Percentiles rank a stretch among this genome's conserved stretches.
phyloP scores from a whole-genome alignment of 2,113 vertebrate species.

The Chrysemys picta region DNA sequence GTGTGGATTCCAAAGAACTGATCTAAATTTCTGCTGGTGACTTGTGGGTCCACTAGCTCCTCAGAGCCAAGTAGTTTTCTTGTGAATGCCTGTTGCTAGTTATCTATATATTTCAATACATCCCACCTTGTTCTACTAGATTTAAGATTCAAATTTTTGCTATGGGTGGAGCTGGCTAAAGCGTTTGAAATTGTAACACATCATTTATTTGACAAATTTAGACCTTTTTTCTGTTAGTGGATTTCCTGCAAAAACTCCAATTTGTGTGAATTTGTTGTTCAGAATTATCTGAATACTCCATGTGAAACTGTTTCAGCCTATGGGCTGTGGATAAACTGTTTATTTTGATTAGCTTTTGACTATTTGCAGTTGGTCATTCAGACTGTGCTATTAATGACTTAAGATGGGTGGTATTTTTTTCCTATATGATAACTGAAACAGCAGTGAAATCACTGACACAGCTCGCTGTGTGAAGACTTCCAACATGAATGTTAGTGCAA shows the following conservation, averaged over 20 bases:
- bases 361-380: not conserved
- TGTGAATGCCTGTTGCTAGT: fast-evolving
- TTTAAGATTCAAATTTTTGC: not conserved
- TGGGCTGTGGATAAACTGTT: not conserved
- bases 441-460: conserved; percentile 50
- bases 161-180: not conserved
- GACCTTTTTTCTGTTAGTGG: not conserved
- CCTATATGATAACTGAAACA: conserved; percentile 46
- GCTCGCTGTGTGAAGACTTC: conserved; percentile 47
- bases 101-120: not conserved
- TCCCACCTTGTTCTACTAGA: not conserved
- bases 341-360: conserved; percentile 25
- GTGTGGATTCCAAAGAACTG: not conserved
- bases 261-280: conserved; percentile 5
- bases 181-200: not conserved
- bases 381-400: conserved; percentile 8
- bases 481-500: conserved; percentile 37
- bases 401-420: conserved; percentile 14
- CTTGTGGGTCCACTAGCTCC: not conserved
- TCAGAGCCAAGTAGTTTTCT: not conserved
- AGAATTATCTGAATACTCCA: not conserved
- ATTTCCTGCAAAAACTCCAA: conserved; percentile 19
- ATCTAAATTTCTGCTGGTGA: not conserved
- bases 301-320: not conserved
- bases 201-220: fast-evolving